Conservation (phyloP, 2,888 invertebrate species). For the Stenotaenia linearis region DNA sequence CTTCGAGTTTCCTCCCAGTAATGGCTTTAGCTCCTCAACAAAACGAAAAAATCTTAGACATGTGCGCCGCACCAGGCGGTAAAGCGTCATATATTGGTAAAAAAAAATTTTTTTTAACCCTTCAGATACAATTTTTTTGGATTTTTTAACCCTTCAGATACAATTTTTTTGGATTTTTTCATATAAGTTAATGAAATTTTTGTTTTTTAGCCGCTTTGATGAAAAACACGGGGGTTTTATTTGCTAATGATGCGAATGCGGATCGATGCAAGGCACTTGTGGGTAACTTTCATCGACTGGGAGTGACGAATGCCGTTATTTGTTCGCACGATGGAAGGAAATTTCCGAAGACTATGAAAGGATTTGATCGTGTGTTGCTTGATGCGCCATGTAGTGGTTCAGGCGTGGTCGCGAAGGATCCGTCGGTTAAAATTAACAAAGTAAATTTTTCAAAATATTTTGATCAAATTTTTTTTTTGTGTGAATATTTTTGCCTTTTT, state of each 20-base stretch:
- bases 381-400: constrained; percentile 99
- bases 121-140: neutral
- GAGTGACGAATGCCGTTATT: constrained; percentile 87
- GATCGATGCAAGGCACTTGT: constrained; percentile 86
- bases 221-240: constrained; percentile 94
- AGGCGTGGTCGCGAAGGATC: constrained; percentile 96
- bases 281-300: constrained; percentile 93
- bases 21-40: constrained; percentile 97
- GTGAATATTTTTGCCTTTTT: too few relatives aligned
- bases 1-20: constrained; percentile 93
- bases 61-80: constrained; percentile 98
- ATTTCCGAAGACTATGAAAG: constrained; percentile 72
- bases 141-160: neutral
- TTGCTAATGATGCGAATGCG: constrained; percentile 91
- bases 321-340: constrained; percentile 84
- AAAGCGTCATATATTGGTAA: constrained; percentile 90
- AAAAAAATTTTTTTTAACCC: neutral
- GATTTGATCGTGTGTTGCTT: constrained; percentile 89
- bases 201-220: constrained; percentile 74
- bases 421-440: constrained; percentile 87
- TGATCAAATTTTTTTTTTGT: too few relatives aligned
- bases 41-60: constrained; percentile 87
- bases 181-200: too few relatives aligned
- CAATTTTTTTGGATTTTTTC: neutral
- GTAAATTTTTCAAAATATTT: constrained; percentile 39